Conservation (phyloP, 2,888 invertebrate genomes). For the Anoncus sp. region DNA sequence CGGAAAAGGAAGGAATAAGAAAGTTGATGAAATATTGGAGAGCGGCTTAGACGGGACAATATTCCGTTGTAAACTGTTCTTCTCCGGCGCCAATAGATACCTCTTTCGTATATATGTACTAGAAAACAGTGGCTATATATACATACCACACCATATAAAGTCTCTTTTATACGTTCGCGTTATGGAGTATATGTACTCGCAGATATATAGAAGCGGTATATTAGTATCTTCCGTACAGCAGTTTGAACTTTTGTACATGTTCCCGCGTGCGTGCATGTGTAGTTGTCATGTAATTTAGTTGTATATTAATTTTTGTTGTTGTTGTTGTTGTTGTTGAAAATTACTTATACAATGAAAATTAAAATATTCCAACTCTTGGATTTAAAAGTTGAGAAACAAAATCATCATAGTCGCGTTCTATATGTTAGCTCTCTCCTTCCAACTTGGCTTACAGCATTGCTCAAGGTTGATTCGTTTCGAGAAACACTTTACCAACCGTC, state of each 20-base stretch:
- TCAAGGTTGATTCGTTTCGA: constrained; percentile 37
- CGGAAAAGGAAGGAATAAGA: constrained; percentile 78
- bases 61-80: constrained; percentile 81
- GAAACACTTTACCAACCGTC: constrained; percentile 62
- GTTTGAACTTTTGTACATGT: constrained; percentile 3
- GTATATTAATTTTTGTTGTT: no score
- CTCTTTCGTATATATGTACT: constrained; percentile 18
- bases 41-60: constrained; percentile 82
- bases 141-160: constrained; percentile 15
- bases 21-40: constrained; percentile 83
- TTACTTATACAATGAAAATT: no score
- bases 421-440: constrained; percentile 8
- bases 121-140: constrained; percentile 14
- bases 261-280: neutral
- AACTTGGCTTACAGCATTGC: neutral
- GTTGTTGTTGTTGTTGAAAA: no score
- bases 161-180: constrained; percentile 28
- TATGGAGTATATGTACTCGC: constrained; percentile 5
- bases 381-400: no score
- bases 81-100: constrained; percentile 76
- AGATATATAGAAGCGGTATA: constrained; percentile 4
- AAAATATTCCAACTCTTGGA: no score
- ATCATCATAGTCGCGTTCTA: constrained; percentile 15
- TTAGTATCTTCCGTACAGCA: constrained; percentile 14
- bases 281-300: no score